phyloP scores from a whole-genome alignment of 2,888 invertebrate genomes.

The Litoditis marina region DNA sequence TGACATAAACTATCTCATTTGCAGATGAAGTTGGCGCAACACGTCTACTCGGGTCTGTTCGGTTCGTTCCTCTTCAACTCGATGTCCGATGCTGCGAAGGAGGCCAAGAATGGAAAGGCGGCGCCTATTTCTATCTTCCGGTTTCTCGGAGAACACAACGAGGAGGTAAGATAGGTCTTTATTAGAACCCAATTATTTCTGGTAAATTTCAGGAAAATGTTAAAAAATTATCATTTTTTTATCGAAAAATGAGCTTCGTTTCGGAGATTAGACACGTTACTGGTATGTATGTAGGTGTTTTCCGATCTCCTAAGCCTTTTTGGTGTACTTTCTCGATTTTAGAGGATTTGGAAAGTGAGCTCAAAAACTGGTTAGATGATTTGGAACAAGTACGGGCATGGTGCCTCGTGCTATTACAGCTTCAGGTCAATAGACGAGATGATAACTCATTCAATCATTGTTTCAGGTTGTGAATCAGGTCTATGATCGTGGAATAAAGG shows the following conservation, averaged over 20 bases:
- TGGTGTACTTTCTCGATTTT: no score
- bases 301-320: no score
- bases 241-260: no score
- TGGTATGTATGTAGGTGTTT: neutral
- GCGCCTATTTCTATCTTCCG: constrained; percentile 33
- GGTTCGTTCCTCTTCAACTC: constrained; percentile 78
- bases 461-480: constrained; percentile 28
- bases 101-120: constrained; percentile 7
- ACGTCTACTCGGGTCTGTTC: constrained; percentile 91
- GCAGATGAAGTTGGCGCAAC: constrained; percentile 88
- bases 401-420: no score
- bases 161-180: constrained; percentile 17
- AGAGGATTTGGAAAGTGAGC: no score
- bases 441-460: no score
- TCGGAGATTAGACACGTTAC: neutral
- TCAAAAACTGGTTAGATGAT: no score
- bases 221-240: no score
- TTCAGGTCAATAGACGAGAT: no score
- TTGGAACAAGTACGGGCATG: no score
- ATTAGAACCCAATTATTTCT: neutral
- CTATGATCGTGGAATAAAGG: constrained; percentile 20
- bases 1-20: no score
- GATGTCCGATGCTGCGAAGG: constrained; percentile 29
- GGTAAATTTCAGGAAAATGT: no score
- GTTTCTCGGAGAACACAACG: constrained; percentile 28